Percentiles rank a stretch among this genome's conserved stretches.
These are phyloP conservation scores for Mimas tiliae DNA, from an alignment of 2,888 invertebrate genomes.

Conservation along the genomic window DNA sequence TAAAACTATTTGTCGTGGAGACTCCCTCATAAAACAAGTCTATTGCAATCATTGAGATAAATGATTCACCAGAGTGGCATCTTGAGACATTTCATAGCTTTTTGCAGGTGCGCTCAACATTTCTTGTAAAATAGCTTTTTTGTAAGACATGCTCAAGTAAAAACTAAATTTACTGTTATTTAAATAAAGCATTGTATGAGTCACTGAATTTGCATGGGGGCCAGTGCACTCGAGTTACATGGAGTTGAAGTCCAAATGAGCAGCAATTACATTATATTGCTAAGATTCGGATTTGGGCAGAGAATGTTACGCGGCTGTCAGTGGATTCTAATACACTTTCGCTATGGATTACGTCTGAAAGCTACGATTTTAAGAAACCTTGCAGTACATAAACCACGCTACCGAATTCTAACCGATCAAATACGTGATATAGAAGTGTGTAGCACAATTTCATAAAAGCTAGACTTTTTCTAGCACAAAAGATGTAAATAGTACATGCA, in stretches of 20 bases:
- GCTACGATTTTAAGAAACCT: no score
- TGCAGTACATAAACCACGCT: no score
- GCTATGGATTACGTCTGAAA: no score
- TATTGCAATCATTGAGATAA: constrained; percentile 16
- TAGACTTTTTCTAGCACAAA: background rate
- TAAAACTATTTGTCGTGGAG: background rate
- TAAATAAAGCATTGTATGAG: background rate
- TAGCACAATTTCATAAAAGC: background rate
- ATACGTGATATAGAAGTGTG: no score
- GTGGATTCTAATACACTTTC: no score
- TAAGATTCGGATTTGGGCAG: background rate
- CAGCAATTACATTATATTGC: background rate
- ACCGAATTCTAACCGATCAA: no score
- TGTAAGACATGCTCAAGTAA: background rate
- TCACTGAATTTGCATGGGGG: constrained; percentile 1
- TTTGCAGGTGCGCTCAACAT: constrained; percentile 1
- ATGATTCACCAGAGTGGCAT: background rate
- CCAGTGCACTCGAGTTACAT: constrained; percentile 1
- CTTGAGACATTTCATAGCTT: background rate
- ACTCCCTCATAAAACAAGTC: background rate
- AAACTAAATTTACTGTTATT: background rate
- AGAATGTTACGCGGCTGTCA: background rate
- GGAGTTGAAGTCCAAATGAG: background rate
- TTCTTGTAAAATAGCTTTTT: constrained; percentile 2
- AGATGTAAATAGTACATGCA: constrained; percentile 13